Conservation (phyloP, 2,797 vertebrate species). For the Tangara arthus region DNA sequence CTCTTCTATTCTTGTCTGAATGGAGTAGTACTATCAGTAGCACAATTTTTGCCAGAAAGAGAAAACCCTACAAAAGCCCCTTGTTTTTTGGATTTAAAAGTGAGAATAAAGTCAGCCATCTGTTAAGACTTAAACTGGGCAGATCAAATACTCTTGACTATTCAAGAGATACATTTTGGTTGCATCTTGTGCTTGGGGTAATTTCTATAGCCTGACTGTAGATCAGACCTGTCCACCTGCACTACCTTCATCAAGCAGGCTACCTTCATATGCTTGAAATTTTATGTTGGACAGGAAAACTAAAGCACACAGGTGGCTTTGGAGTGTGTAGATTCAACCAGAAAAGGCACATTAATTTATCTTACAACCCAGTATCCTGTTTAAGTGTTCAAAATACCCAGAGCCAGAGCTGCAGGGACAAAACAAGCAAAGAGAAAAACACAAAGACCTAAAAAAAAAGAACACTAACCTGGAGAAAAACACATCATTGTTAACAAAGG, state of each 20-base stretch:
- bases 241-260: background rate
- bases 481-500: slow-evolving; percentile 59
- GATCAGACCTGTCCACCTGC: background rate
- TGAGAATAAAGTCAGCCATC: background rate
- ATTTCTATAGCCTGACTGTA: background rate
- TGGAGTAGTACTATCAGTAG: background rate
- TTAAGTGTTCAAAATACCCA: background rate
- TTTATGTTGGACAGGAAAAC: background rate
- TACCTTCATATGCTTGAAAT: background rate
- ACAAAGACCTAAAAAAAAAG: background rate
- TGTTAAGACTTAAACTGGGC: background rate
- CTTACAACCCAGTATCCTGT: background rate
- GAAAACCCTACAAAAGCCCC: background rate
- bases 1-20: background rate
- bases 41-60: background rate
- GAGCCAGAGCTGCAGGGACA: background rate
- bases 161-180: background rate
- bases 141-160: background rate
- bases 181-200: background rate
- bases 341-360: background rate
- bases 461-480: slow-evolving; percentile 80
- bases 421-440: background rate
- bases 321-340: background rate
- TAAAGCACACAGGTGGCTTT: background rate
- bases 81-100: background rate